phyloP scores from a whole-genome alignment of 2,113 vertebrate genomes.

The Nyctibius bracteatus region DNA sequence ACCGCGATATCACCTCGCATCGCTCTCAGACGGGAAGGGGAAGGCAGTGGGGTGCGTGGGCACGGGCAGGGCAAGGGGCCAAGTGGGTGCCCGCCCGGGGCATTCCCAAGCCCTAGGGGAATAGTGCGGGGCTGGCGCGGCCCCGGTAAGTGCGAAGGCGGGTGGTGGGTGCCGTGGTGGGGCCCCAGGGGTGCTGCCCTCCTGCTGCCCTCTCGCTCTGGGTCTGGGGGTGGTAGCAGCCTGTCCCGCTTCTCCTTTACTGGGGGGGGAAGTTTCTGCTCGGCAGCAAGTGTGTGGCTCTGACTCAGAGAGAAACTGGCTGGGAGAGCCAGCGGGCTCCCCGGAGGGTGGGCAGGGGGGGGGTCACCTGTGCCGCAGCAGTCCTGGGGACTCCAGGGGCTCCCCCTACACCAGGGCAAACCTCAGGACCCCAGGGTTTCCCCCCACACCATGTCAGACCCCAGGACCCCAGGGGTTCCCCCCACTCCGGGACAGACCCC shows the following conservation, averaged over 20 bases:
- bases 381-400: not conserved
- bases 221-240: not conserved
- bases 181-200: not conserved
- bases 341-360: not conserved
- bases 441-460: too few species aligned
- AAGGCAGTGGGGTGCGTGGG: not conserved
- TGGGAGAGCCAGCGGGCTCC: fast-evolving
- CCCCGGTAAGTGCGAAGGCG: fast-evolving
- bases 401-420: not conserved
- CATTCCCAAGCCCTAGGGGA: not conserved
- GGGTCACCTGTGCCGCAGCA: not conserved
- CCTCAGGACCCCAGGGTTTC: not conserved
- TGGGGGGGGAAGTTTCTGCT: not conserved
- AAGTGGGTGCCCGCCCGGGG: fast-evolving
- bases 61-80: not conserved
- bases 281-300: not conserved
- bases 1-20: too few species aligned
- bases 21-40: not conserved
- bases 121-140: not conserved
- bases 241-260: not conserved
- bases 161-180: fast-evolving
- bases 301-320: conserved; percentile 32
- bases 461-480: not conserved
- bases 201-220: not conserved
- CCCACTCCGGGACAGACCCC: not conserved